phyloP scores from a whole-genome alignment of 2,888 invertebrate species.

The Rhamphomyia laevipes region DNA sequence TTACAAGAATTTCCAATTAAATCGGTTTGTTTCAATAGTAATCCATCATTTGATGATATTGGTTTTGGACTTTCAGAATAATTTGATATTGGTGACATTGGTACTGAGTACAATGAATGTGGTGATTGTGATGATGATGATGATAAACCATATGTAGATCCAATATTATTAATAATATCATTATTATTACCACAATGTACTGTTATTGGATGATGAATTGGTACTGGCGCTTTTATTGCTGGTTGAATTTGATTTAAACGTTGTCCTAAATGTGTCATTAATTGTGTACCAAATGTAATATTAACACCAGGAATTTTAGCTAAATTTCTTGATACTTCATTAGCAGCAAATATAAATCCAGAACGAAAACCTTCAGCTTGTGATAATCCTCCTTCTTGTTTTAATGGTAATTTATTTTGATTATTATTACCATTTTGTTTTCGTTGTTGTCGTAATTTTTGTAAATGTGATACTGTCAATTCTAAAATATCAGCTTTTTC shows the following conservation, averaged over 20 bases:
- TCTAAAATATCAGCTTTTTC: conserved; percentile 87
- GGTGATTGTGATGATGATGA: neutral
- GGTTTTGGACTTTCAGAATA: conserved; percentile 26
- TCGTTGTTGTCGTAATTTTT: conserved; percentile 41
- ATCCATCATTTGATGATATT: conserved; percentile 9
- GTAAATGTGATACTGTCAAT: conserved; percentile 74
- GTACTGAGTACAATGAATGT: conserved; percentile 24
- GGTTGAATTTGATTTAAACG: conserved; percentile 50
- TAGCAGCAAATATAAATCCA: conserved; percentile 80
- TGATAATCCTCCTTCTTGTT: conserved; percentile 25
- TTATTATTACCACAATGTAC: neutral
- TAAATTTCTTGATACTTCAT: conserved; percentile 75
- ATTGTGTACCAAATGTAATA: conserved; percentile 70
- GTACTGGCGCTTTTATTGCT: conserved; percentile 11
- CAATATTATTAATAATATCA: no score
- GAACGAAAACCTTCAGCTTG: conserved; percentile 76
- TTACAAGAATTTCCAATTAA: conserved; percentile 8
- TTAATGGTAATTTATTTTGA: conserved; percentile 8
- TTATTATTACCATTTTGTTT: neutral
- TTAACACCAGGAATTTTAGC: conserved; percentile 79
- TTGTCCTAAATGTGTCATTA: conserved; percentile 84
- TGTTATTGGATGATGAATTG: conserved; percentile 3
- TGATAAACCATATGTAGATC: neutral
- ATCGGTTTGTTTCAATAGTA: conserved; percentile 5
- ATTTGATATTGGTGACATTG: conserved; percentile 34